Evolutionary conservation across 1,140 invertebrate species (phyloP).

Genomic region (Cecropterus lyciades): DNA sequence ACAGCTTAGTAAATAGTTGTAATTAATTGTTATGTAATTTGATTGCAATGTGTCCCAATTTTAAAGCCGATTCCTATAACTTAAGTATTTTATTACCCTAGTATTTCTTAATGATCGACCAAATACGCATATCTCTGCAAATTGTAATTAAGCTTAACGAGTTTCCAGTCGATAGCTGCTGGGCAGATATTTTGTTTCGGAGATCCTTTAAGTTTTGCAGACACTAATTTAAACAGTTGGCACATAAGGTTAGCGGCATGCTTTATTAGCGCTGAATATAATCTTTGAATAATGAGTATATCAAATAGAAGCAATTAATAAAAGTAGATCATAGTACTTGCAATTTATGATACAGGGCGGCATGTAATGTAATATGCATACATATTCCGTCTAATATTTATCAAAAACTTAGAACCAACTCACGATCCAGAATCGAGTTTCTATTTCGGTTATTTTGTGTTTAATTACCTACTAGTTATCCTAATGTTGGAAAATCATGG

Average conservation of each 20-base stretch:
- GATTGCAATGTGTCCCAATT: constrained; percentile 9
- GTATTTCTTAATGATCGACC: constrained; percentile 36
- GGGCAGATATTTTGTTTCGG: constrained; percentile 9
- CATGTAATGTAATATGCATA: too few relatives aligned
- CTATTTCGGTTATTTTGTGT: too few relatives aligned
- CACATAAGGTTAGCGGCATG: constrained; percentile 1
- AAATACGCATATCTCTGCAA: constrained; percentile 26
- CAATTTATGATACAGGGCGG: too few relatives aligned
- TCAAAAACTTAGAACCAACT: too few relatives aligned
- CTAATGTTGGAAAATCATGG: too few relatives aligned
- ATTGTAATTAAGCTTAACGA: constrained; percentile 25
- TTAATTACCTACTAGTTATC: too few relatives aligned
- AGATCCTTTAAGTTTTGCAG: not conserved
- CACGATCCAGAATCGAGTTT: too few relatives aligned
- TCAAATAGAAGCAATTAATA: too few relatives aligned
- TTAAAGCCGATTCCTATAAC: constrained; percentile 27
- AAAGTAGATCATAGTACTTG: too few relatives aligned
- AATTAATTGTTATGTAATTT: constrained; percentile 27
- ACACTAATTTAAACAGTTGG: not conserved
- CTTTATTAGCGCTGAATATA: constrained; percentile 7
- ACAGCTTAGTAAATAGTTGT: constrained; percentile 9
- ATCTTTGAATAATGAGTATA: not conserved
- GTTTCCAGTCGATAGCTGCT: constrained; percentile 28
- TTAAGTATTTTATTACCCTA: constrained; percentile 36
- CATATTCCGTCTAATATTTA: too few relatives aligned